Percentiles rank a stretch among this genome's conserved stretches.
Evolutionary conservation across 1,140 invertebrate genomes (phyloP).

Genomic region (Acyrthosiphon pisum): DNA sequence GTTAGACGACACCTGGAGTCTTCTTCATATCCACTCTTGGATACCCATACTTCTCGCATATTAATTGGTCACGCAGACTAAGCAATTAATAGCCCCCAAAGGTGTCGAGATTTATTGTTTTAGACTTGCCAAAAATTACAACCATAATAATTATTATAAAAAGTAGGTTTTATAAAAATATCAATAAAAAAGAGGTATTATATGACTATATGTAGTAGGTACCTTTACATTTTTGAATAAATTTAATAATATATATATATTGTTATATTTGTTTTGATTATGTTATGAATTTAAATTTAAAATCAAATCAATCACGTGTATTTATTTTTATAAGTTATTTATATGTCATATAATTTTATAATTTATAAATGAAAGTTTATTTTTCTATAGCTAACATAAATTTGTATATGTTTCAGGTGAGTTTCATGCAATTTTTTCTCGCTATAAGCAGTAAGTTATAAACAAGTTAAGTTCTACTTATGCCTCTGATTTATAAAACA

Average conservation of each 20-base stretch:
- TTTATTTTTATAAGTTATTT: no score
- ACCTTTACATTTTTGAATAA: neutral
- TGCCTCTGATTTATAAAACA: neutral
- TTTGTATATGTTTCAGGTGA: conserved; percentile 42
- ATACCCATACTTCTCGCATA: neutral
- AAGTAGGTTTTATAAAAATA: neutral
- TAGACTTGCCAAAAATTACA: conserved; percentile 21
- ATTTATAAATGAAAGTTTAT: neutral
- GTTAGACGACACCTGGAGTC: conserved; percentile 31
- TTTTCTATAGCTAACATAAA: neutral
- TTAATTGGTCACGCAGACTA: conserved; percentile 44
- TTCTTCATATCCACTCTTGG: neutral
- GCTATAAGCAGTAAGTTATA: neutral
- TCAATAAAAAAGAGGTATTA: neutral
- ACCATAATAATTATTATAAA: neutral
- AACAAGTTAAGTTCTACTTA: neutral
- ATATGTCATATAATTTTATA: no score
- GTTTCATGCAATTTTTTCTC: conserved; percentile 7
- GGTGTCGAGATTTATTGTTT: conserved; percentile 21
- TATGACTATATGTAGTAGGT: neutral
- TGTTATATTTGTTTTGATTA: no score
- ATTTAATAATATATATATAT: neutral
- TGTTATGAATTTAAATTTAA: no score
- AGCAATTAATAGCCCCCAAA: conserved; percentile 17
- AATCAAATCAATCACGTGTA: neutral